These are phyloP conservation scores for Cygnus buccinator DNA, from an alignment of 2,113 vertebrate genomes.

Conservation along the genomic window DNA sequence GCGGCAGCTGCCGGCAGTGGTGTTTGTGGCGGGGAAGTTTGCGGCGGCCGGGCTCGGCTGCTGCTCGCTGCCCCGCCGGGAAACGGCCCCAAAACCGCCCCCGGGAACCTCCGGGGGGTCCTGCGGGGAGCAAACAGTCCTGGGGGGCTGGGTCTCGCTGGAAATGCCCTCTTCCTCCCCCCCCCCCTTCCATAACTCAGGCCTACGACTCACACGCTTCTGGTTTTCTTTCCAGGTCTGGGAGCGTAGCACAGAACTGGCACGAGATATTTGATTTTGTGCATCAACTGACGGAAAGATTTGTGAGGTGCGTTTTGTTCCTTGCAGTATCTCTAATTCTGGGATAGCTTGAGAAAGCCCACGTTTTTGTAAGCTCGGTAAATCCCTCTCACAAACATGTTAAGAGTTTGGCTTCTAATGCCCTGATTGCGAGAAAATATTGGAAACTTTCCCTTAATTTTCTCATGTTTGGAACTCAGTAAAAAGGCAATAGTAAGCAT, in stretches of 20 bases:
- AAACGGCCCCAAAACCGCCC: no score
- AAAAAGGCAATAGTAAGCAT: background rate
- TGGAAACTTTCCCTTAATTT: background rate
- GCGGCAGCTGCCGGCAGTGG: background rate
- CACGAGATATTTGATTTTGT: constrained; percentile 91
- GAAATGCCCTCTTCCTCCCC: background rate
- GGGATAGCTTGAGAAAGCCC: background rate
- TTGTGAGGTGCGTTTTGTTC: constrained; percentile 85
- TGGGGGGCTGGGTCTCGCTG: fast-evolving
- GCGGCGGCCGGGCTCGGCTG: no score
- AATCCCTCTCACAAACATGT: fast-evolving
- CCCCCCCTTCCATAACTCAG: background rate
- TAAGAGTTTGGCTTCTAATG: background rate
- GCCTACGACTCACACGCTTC: background rate
- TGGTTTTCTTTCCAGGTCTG: constrained; percentile 82
- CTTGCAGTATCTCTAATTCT: background rate
- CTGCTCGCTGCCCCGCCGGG: no score
- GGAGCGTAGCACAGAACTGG: constrained; percentile 89
- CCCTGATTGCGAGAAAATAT: background rate
- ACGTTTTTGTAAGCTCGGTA: background rate
- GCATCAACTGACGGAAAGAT: constrained; percentile 88
- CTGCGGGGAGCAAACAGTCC: background rate
- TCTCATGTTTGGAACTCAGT: background rate
- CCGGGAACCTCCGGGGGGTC: no score
- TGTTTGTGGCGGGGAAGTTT: background rate